Conservation (phyloP, 2,888 invertebrate species). For the Saturnia japonica region DNA sequence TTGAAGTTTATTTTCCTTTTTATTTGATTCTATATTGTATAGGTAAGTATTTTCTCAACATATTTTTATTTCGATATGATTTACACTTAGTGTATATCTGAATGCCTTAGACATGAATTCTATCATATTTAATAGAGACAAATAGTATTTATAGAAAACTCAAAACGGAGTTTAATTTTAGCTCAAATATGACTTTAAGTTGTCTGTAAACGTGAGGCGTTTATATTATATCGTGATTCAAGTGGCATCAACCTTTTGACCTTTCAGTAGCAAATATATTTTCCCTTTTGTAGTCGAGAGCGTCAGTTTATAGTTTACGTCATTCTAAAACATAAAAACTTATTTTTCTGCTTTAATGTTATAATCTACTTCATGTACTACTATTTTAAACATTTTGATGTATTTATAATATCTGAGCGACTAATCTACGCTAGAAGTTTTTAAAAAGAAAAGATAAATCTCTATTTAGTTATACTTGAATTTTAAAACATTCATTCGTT, state of each 20-base stretch:
- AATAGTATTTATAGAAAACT: neutral
- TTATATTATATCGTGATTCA: constrained; percentile 1
- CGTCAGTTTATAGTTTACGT: neutral
- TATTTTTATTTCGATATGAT: too few species aligned
- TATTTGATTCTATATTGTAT: too few species aligned
- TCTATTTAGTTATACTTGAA: too few species aligned
- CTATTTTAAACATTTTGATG: neutral
- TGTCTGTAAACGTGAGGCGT: constrained; percentile 6
- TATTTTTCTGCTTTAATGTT: neutral
- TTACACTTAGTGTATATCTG: too few species aligned
- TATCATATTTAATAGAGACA: neutral
- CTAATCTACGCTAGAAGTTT: too few species aligned
- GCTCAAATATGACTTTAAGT: neutral
- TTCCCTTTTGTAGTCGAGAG: constrained; percentile 1
- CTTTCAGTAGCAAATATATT: constrained; percentile 3
- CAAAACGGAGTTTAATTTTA: neutral
- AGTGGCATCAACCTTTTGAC: constrained; percentile 13
- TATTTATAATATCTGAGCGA: too few species aligned
- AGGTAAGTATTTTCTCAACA: neutral
- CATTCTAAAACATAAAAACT: neutral
- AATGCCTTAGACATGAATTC: neutral
- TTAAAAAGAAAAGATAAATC: too few species aligned
- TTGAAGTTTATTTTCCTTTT: too few species aligned
- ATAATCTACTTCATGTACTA: neutral
- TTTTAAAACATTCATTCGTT: too few species aligned